phyloP scores from a whole-genome alignment of 2,797 vertebrate genomes.

The Mergus octosetaceus region DNA sequence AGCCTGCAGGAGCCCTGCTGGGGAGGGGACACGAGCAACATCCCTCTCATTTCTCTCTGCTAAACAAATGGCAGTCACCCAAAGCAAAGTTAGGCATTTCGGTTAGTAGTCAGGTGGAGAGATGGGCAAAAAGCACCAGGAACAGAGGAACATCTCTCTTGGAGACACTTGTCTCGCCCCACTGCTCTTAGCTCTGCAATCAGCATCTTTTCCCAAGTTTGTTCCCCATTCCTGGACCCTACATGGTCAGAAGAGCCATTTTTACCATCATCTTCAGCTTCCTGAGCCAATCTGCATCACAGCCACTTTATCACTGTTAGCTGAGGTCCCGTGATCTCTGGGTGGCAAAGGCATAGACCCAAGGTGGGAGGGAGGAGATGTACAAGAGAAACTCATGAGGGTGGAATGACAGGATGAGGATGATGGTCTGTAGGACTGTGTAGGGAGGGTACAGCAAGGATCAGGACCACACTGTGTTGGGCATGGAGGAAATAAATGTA shows the following conservation, averaged over 20 bases:
- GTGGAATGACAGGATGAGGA: neutral
- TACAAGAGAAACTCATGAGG: accelerated
- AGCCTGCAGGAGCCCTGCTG: neutral
- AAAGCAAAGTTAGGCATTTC: neutral
- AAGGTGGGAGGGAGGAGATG: neutral
- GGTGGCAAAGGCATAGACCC: neutral
- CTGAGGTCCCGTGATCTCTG: neutral
- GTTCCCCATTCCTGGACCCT: accelerated
- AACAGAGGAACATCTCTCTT: neutral
- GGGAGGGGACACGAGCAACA: neutral
- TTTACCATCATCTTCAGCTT: neutral
- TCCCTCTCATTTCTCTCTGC: neutral
- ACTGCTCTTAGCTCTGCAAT: neutral
- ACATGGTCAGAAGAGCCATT: neutral
- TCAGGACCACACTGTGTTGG: neutral
- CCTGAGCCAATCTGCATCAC: neutral
- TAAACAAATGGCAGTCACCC: neutral
- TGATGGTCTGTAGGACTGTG: neutral
- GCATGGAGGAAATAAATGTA: neutral
- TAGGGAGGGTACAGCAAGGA: neutral
- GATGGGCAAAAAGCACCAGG: neutral
- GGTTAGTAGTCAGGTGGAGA: neutral
- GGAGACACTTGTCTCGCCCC: neutral
- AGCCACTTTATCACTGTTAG: neutral
- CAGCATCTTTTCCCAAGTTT: neutral